Evolutionary conservation across 92 coral and sea anemone species (phyloP), one percentile per base, ranked within the genome.

Genomic region (Porites evermanni): DNA sequence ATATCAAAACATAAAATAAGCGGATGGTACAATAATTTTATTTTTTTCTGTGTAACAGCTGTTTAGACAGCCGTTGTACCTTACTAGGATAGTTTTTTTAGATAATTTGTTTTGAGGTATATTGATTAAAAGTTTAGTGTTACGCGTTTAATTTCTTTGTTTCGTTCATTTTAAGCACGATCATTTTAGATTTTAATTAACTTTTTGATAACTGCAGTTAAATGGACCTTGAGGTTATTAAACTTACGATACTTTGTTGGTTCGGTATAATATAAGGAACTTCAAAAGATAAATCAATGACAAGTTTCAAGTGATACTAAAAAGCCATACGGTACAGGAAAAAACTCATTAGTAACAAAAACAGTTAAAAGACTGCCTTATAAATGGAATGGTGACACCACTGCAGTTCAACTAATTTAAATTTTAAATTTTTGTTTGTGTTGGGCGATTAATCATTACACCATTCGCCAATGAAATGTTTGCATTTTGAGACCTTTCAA

Each of bases 391-490:
- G 21, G 61, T 18, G 77, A 73, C 77, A 59, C 60, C 29, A 72
- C 11, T 19, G 14, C 17, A 72, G 59, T 44, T 72, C 29, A 44
- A 18, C 50, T 20, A 29, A 74, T 74, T 74, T 74, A 53, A 53
- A 74, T 53, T 74, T 60, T 54, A 60, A 83, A 83, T 83, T 72
- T 72, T 19, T 53, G 53, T 72, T 83, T 61, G 72, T 44, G 26
- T 50, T 64, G 16, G 20, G 80, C 68, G 87, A 83, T 83, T 71
- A 83, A 83, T 83, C 0, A 83, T 72, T 50, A 73, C n/a, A 21
- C 60, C 52, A 53, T 51, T 17, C 87, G 64, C 87, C 87, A 83
- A 83, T 83, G 79, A 73, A 64, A 51, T 74, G 79, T 60, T 64
- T 71, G 87, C 77, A 64, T 83, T 38, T 77, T 14, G 47, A 54